Base-by-base conservation (phyloP, 2,797 vertebrate species). In the Parotocinclus haroldoi region DNA sequence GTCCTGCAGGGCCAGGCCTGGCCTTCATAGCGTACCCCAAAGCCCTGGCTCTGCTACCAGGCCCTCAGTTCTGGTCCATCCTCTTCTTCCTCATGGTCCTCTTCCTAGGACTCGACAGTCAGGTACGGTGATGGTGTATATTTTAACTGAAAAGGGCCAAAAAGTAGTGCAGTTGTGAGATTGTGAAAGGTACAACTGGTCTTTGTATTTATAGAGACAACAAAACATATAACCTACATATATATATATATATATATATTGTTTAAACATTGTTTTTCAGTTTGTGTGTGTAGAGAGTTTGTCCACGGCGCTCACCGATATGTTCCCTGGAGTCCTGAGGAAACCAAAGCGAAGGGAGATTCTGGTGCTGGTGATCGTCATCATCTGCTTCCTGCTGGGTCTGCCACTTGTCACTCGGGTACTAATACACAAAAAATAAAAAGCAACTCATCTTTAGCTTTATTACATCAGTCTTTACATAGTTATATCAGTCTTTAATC, bases 31-130 rank as follows among this genome's bases (percentile, higher is more conserved):
- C 83, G 0, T 95, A 91, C 63, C 95, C 96, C 4, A 90, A 80
- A 54, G 95, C 91, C 7, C 83, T 99, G 66, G 92, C 93, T 0
- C 72, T 94, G 86, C 88, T 99, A 81, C 96, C 96, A 0, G 78
- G 74, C 8, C 84, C 94, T 4, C 90, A 87, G 39, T 89, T 98
- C 74, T 99, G 95, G 96, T 86, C 94, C 10, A 89, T 96, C 58
- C 89, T 98, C 10, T 97, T 98, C 87, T 99, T 98, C 84, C 71
- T 97, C 73, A 96, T 95, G 95, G 49, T 98, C 55, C 73, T 99
- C 67, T 90, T 98, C 78, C 76, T 98, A 44, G 93, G 91, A 46
- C 85, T 98, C 52, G 93, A 98, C 81, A 93, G 86, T 69, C 96
- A 99, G 92, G 96, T 98, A 80, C 6, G 5, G 27, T 27, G 27